These are phyloP conservation scores for Serinus canaria DNA, from an alignment of 2,113 vertebrate species.

Conservation along the genomic window DNA sequence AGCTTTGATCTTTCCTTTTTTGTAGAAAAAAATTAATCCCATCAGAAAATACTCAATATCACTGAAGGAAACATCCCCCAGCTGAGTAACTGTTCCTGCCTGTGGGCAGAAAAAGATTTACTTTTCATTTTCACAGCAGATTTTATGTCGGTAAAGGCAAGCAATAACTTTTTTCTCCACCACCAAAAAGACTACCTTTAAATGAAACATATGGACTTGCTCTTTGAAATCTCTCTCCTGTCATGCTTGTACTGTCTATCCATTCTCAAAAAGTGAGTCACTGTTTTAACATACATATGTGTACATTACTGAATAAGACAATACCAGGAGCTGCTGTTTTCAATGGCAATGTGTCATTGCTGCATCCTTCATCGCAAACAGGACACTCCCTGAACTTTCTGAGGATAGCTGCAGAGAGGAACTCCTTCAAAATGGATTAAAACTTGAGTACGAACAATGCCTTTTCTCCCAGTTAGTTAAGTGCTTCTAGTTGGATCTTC, in stretches of 20 bases:
- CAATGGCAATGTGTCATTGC: neutral
- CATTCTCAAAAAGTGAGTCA: neutral
- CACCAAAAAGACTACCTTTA: neutral
- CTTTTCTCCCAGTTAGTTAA: neutral
- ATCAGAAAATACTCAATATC: neutral
- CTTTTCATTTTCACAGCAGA: slow-evolving; percentile 8
- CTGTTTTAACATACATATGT: neutral
- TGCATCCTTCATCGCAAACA: neutral
- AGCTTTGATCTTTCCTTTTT: neutral
- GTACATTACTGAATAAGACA: neutral
- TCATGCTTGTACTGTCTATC: neutral
- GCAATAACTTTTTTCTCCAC: neutral
- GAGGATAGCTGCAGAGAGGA: neutral
- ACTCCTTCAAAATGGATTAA: neutral
- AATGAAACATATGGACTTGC: neutral
- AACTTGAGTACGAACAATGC: neutral
- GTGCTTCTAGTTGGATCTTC: neutral
- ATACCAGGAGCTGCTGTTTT: neutral
- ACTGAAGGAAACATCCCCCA: neutral
- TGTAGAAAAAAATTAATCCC: neutral
- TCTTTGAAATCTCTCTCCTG: neutral
- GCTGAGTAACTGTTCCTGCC: neutral
- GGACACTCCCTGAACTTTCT: neutral
- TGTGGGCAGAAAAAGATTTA: neutral
- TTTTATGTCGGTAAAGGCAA: neutral